A percentile compares a stretch with the other conserved stretches of the same genome.
These are phyloP conservation scores for Halyomorpha halys DNA, from an alignment of 1,140 invertebrate species.

Conservation along the genomic window DNA sequence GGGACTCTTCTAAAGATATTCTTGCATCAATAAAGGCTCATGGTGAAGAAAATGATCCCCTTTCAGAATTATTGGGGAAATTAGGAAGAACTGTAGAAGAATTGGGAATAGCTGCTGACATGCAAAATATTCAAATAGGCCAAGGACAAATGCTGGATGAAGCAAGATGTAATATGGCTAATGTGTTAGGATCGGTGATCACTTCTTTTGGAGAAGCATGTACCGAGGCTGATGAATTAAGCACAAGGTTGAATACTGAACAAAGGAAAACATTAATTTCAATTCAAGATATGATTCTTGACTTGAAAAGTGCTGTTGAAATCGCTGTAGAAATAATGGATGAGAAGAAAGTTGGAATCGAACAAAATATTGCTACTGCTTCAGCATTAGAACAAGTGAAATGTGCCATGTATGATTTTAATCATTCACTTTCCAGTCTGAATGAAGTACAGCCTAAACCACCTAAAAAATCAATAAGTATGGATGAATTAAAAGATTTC, in stretches of 20 bases:
- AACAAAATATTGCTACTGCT: conserved; percentile 12
- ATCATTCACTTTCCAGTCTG: conserved; percentile 6
- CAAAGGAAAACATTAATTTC: conserved; percentile 20
- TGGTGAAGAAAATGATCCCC: background rate
- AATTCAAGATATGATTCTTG: conserved; percentile 21
- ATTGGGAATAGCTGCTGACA: conserved; percentile 15
- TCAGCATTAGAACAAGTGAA: conserved; percentile 16
- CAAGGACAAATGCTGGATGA: conserved; percentile 18
- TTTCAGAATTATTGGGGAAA: background rate
- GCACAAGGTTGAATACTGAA: background rate
- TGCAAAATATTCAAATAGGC: conserved; percentile 12
- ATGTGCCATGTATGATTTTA: conserved; percentile 12
- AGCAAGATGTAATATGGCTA: conserved; percentile 13
- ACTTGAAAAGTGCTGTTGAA: conserved; percentile 22
- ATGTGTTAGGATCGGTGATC: background rate
- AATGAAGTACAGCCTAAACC: conserved; percentile 10
- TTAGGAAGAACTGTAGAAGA: background rate
- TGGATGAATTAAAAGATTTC: conserved; percentile 18
- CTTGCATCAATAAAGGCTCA: background rate
- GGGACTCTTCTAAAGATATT: conserved; percentile 18
- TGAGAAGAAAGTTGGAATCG: conserved; percentile 9
- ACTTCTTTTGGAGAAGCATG: conserved; percentile 3
- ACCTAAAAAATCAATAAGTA: conserved; percentile 12
- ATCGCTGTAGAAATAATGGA: conserved; percentile 15
- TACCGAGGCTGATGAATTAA: conserved; percentile 20